Evolutionary conservation across 1,140 invertebrate genomes (phyloP), one percentile per base, ranked within the genome.

Genomic region (Euura lappo): DNA sequence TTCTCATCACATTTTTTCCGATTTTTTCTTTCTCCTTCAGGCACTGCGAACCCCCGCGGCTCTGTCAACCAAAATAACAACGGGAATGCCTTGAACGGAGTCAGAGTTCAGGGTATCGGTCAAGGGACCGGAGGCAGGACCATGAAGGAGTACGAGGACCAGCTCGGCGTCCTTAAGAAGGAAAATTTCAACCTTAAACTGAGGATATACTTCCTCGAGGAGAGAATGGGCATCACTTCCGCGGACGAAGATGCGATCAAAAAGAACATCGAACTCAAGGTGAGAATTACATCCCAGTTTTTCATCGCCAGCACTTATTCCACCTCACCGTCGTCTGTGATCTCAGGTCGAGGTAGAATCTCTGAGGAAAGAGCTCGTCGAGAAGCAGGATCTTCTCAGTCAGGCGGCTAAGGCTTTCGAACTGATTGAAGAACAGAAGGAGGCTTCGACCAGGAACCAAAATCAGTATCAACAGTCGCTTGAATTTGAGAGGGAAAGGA

Each of bases 161-260:
- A 97, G 82, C 86, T 97, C 70, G 91, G 91, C 42, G 88, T 90
- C 11, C 86, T 98, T 66, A 92, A 94, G 74, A 97, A 97, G 80
- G 96, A 98, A 81, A 98, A 98, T 85, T 98, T 98, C 81, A 95
- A 96, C 85, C 87, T 98, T 1, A 98, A 97, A 85, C 86, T 97
- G 67, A 89, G 96, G 44, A 94, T 98, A 73, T 98, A 97, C 86
- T 96, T 97, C 83, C 88, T 97, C 68, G 96, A 98, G 83, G 96
- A 98, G 85, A 90, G 93, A 76, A 91, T 95, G 85, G 92, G 93
- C 74, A 85, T 91, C 79, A 86, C 91, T 78, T 88, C 89, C 2
- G 86, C 86, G 2, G 90, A 93, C 76, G 89, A 90, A 68, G 90
- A 92, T 85, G 83, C 91, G 2, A 88, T 93, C 47, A 94, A 93